Conservation (phyloP, 2,113 vertebrate species). For the Psittacus erithacus region DNA sequence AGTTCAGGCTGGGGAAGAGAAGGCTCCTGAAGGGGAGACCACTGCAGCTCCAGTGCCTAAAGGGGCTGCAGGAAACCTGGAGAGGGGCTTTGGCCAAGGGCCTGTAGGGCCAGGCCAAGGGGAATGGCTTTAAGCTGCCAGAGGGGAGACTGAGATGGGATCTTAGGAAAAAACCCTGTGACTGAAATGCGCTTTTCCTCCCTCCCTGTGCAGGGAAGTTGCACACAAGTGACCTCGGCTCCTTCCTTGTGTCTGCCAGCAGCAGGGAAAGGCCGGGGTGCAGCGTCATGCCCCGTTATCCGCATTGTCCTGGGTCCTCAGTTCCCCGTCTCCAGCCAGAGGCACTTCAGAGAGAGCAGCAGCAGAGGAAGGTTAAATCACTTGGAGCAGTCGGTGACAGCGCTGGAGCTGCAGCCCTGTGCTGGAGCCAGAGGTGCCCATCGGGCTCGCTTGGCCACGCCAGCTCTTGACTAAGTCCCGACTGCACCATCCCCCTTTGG, state of each 20-base stretch:
- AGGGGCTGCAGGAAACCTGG: background rate
- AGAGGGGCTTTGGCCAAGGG: no score
- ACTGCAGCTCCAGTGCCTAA: background rate
- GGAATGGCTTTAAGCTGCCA: background rate
- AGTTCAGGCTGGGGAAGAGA: background rate
- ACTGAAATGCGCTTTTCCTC: background rate
- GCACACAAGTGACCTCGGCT: rapidly evolving
- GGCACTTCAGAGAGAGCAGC: background rate
- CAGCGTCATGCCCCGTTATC: rapidly evolving
- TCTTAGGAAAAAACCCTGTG: background rate
- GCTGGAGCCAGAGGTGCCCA: rapidly evolving
- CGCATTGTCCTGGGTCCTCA: rapidly evolving
- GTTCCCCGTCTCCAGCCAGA: rapidly evolving
- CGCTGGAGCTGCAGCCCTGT: background rate
- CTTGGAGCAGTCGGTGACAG: rapidly evolving
- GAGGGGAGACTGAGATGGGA: background rate
- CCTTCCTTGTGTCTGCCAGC: rapidly evolving
- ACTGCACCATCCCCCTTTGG: rapidly evolving
- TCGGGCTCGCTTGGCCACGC: background rate
- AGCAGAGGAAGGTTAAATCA: rapidly evolving
- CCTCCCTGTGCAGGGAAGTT: background rate
- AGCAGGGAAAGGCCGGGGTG: background rate
- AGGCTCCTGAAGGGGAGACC: background rate
- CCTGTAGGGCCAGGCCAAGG: no score
- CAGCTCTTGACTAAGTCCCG: background rate